Conservation (phyloP, 2,113 vertebrate genomes). For the Entelurus aequoreus region DNA sequence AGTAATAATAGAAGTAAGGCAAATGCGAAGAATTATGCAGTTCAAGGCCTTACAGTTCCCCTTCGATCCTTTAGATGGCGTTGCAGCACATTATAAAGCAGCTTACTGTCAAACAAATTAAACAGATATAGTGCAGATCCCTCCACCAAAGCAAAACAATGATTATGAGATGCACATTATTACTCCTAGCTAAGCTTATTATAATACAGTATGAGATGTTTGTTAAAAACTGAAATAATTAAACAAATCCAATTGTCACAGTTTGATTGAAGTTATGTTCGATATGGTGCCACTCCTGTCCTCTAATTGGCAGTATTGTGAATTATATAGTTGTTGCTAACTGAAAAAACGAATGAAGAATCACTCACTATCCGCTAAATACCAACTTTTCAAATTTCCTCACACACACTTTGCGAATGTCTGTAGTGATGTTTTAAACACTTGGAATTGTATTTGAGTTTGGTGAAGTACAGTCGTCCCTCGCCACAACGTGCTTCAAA, state of each 20-base stretch:
- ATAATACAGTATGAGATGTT: not conserved
- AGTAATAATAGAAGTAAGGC: not conserved
- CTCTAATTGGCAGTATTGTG: not conserved
- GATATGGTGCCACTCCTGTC: not conserved
- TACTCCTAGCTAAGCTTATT: not conserved
- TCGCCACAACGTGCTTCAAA: too few relatives aligned
- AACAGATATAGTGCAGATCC: not conserved
- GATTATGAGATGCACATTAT: not conserved
- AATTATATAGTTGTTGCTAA: not conserved
- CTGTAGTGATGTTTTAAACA: too few relatives aligned
- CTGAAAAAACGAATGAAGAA: too few relatives aligned
- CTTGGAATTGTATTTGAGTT: too few relatives aligned
- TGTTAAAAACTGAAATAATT: not conserved
- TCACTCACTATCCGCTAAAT: too few relatives aligned
- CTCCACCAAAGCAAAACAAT: not conserved
- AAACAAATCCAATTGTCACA: not conserved
- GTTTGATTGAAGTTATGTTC: not conserved
- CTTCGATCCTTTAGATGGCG: not conserved
- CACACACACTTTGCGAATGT: too few relatives aligned
- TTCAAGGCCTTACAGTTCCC: not conserved
- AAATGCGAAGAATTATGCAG: too few relatives aligned
- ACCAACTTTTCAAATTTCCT: too few relatives aligned
- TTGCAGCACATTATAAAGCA: not conserved
- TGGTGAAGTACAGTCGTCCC: too few relatives aligned
- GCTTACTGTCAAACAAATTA: not conserved